These are phyloP conservation scores for Epizoanthus ramosus DNA, from an alignment of 92 coral and sea anemone genomes.

Conservation along the genomic window DNA sequence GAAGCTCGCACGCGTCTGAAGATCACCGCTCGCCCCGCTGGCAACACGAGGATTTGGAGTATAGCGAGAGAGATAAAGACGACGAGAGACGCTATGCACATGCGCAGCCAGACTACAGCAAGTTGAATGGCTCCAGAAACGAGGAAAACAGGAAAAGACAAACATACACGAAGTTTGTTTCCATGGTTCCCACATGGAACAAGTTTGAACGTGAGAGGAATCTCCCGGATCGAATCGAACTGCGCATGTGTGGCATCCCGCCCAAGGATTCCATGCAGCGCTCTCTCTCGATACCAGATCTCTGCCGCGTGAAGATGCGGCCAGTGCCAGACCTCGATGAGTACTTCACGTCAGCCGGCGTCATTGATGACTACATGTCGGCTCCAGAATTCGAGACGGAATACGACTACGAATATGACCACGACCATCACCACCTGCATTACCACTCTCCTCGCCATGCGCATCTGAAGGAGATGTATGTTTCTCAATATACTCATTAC, in stretches of 20 bases:
- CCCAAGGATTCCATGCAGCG: constrained; percentile 40
- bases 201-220: constrained; percentile 51
- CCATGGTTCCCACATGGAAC: constrained; percentile 65
- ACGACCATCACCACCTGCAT: constrained; percentile 47
- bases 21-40: neutral
- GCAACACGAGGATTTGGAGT: constrained; percentile 5
- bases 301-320: constrained; percentile 71
- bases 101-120: constrained; percentile 6
- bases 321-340: constrained; percentile 66
- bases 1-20: neutral
- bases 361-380: constrained; percentile 51
- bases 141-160: constrained; percentile 33
- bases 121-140: constrained; percentile 4
- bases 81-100: neutral
- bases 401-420: constrained; percentile 50
- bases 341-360: constrained; percentile 41
- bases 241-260: constrained; percentile 75
- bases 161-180: constrained; percentile 68
- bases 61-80: constrained; percentile 1
- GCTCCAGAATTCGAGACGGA: constrained; percentile 42
- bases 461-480: constrained; percentile 80
- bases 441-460: constrained; percentile 58
- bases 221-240: constrained; percentile 89
- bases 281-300: constrained; percentile 77
- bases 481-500: constrained; percentile 83